Percentiles rank a stretch among this genome's conserved stretches.
These are phyloP conservation scores for Gorsachius magnificus DNA, from an alignment of 2,797 vertebrate species.

Conservation along the genomic window DNA sequence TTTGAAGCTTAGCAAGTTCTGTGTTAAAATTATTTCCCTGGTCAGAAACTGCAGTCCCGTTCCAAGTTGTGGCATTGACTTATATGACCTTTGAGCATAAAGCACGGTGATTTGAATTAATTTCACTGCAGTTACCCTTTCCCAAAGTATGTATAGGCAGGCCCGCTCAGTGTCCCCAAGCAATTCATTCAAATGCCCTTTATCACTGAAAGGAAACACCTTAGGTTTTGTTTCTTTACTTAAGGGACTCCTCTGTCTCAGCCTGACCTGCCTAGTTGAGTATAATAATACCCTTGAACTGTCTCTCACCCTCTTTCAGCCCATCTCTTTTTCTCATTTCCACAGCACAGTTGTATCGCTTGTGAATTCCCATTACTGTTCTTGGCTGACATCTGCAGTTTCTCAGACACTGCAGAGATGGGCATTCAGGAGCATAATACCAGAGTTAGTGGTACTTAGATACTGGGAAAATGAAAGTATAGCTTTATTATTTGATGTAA, in stretches of 20 bases:
- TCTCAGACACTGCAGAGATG: neutral
- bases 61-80: neutral
- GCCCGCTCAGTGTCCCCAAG: neutral
- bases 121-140: neutral
- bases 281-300: constrained; percentile 33
- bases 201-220: neutral
- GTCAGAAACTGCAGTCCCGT: neutral
- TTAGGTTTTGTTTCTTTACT: neutral
- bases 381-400: neutral
- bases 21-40: neutral
- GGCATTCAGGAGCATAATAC: neutral
- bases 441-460: neutral
- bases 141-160: neutral
- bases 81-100: neutral
- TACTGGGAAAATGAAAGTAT: neutral
- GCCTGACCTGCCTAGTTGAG: neutral
- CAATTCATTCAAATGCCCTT: neutral
- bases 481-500: neutral
- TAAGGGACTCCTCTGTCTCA: neutral
- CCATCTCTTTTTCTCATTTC: neutral
- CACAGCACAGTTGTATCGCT: neutral
- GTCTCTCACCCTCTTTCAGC: constrained; percentile 16
- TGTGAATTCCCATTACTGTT: constrained; percentile 36
- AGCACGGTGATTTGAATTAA: neutral
- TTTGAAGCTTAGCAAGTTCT: neutral